Evolutionary conservation across 1,140 invertebrate genomes (phyloP), one percentile per base, ranked within the genome.

Genomic region (Camponotus vicinus): DNA sequence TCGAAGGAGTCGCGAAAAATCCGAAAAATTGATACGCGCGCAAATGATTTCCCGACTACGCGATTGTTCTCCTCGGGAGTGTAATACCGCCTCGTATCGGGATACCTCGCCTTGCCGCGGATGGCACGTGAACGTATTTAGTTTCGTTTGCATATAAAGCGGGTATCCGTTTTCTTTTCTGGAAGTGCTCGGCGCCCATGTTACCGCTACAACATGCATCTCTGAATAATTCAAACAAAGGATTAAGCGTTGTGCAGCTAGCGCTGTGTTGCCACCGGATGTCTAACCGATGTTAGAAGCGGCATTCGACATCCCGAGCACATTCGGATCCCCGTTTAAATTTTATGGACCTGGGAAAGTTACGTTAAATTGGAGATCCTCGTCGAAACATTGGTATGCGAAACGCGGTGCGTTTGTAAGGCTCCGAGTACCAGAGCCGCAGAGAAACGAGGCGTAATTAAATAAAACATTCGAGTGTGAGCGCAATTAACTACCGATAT

Each of bases 91-190:
- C 70, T 42, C 13, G 18, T 59, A 11, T 13, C 27, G 55, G n/a
- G 34, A 40, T 45, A 42, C 18, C 2, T 45, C 73, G 27, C 27
- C 27, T 27, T 27, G 27, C 11, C 27, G 18, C 37, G 40, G 52
- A 15, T 40, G 66, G 49, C 34, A 21, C 78, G 79, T 37, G 79
- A 61, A 63, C 79, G 79, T 83, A 75, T 71, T 83, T 83, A 73
- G 79, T 83, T 83, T 83, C 79, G 79, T 83, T 83, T 83, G 79
- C 79, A 83, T 83, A 83, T 83, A 83, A 83, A 83, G 69, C 69
- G 69, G 40, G 79, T 61, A 63, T 75, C 69, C 55, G 69, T 73
- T 83, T 66, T 83, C 79, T 83, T 83, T 83, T 83, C 79, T 45
- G 55, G 59, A 83, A 73, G 73, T 75, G 42, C 57, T 42, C 69